Evolutionary conservation across 2,797 vertebrate genomes (phyloP).

Genomic region (Coregonus ussuriensis): DNA sequence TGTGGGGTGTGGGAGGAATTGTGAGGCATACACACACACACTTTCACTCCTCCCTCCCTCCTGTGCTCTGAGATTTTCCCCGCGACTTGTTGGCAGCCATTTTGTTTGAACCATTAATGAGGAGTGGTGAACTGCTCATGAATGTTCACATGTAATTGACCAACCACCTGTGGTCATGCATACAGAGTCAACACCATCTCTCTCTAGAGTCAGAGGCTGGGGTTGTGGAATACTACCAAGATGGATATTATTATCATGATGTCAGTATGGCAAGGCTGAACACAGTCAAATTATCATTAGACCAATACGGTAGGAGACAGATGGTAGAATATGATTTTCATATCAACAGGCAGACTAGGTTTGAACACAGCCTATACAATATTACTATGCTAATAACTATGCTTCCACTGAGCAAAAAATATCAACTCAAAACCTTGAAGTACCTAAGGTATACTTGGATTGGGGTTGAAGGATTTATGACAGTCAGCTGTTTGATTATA

Average conservation of each 20-base stretch:
- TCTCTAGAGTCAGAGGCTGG: neutral
- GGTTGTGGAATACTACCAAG: neutral
- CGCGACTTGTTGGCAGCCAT: conserved; percentile 15
- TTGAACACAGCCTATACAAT: too few relatives aligned
- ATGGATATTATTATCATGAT: neutral
- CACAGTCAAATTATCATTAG: neutral
- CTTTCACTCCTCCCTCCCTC: too few relatives aligned
- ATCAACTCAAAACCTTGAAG: too few relatives aligned
- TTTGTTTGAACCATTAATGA: conserved; percentile 38
- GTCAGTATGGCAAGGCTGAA: neutral
- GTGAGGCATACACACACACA: neutral
- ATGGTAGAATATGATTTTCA: neutral
- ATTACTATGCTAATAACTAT: neutral
- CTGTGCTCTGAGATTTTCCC: neutral
- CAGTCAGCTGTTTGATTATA: neutral
- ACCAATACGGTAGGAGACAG: neutral
- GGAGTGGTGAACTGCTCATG: conserved; percentile 34
- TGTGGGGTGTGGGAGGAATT: neutral
- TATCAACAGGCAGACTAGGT: neutral
- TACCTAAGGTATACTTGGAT: too few relatives aligned
- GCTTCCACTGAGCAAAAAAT: neutral
- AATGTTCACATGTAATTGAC: conserved; percentile 36
- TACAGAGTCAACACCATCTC: neutral
- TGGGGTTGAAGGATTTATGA: neutral
- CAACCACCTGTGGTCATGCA: neutral